Conservation (phyloP, 2,888 invertebrate species). For the Volucella zonaria region DNA sequence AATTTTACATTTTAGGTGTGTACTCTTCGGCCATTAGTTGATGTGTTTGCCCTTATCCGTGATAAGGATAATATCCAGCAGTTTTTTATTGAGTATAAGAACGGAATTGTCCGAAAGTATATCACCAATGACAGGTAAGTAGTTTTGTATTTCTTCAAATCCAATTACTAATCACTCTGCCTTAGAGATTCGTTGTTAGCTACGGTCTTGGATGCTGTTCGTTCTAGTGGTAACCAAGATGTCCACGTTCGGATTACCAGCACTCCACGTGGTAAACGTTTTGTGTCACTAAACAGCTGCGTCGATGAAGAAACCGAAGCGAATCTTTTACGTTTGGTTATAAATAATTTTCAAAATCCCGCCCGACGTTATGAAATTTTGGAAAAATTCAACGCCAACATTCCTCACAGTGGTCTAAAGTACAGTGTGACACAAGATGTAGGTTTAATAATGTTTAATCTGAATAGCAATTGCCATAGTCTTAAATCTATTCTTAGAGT, state of each 20-base stretch:
- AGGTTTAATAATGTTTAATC: slow-evolving; percentile 81
- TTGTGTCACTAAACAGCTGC: slow-evolving; percentile 93
- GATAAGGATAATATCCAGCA: slow-evolving; percentile 95
- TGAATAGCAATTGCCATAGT: not conserved
- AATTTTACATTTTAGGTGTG: slow-evolving; percentile 83
- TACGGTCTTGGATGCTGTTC: slow-evolving; percentile 96
- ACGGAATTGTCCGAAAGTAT: slow-evolving; percentile 94
- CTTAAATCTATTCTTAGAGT: slow-evolving; percentile 86
- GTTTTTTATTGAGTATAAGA: slow-evolving; percentile 96
- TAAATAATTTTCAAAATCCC: slow-evolving; percentile 84
- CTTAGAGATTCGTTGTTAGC: slow-evolving; percentile 96
- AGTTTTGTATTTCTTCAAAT: not conserved
- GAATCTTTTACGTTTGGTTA: slow-evolving; percentile 86
- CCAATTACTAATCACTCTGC: not conserved
- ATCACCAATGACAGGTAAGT: slow-evolving; percentile 93
- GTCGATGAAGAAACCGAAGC: slow-evolving; percentile 99
- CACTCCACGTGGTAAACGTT: slow-evolving; percentile 92
- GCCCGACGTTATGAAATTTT: slow-evolving; percentile 90
- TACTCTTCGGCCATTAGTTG: slow-evolving; percentile 90
- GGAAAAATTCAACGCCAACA: slow-evolving; percentile 97
- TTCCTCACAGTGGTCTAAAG: slow-evolving; percentile 97
- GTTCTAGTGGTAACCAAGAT: slow-evolving; percentile 98
- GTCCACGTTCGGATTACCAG: slow-evolving; percentile 95
- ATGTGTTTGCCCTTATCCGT: slow-evolving; percentile 95
- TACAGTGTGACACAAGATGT: slow-evolving; percentile 98